These are phyloP conservation scores for Cranoglanis bouderius DNA, from an alignment of 2,113 vertebrate species.

Conservation along the genomic window DNA sequence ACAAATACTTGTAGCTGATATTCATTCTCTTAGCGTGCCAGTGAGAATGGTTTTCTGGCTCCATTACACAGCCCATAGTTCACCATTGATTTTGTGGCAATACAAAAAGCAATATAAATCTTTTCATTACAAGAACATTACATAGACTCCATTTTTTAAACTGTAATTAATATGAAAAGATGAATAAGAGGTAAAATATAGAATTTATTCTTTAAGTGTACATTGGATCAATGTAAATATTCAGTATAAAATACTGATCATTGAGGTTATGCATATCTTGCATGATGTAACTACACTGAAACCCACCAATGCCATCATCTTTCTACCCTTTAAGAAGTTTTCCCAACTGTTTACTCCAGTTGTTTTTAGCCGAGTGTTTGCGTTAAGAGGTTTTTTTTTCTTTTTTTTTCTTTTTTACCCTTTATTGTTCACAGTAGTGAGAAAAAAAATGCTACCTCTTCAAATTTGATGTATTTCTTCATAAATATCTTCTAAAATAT, in stretches of 20 bases:
- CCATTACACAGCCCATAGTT: constrained; percentile 6
- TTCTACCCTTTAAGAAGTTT: neutral
- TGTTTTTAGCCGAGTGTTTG: neutral
- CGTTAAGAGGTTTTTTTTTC: neutral
- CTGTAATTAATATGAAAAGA: neutral
- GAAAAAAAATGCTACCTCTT: neutral
- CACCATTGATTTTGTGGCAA: constrained; percentile 12
- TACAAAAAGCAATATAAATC: neutral
- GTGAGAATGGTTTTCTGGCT: constrained; percentile 9
- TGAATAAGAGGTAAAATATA: neutral
- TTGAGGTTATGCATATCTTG: neutral
- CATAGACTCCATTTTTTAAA: no score
- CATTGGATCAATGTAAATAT: neutral
- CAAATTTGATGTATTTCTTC: neutral
- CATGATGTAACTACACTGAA: constrained; percentile 10
- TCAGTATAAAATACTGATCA: neutral
- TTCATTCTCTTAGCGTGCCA: neutral
- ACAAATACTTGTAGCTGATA: neutral
- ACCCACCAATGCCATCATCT: neutral
- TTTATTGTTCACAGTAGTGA: neutral
- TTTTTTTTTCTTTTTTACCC: no score
- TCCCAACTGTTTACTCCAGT: neutral
- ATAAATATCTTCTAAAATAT: neutral
- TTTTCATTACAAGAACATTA: neutral
- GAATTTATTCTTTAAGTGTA: neutral